Conservation (phyloP, 2,113 vertebrate genomes). For the Pedetes capensis region DNA sequence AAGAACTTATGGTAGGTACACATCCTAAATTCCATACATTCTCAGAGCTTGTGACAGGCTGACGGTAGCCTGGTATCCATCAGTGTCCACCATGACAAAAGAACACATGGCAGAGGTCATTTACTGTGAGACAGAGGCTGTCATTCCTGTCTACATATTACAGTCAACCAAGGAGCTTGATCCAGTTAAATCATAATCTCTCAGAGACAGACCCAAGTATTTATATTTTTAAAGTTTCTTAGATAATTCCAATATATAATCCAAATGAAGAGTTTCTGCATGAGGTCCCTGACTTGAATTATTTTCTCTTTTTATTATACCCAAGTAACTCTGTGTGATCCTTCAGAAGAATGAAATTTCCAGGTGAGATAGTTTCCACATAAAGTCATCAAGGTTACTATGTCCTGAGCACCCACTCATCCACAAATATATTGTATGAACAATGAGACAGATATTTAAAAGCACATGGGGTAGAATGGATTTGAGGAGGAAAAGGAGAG, state of each 20-base stretch:
- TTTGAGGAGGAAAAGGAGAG: neutral
- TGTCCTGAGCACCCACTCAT: neutral
- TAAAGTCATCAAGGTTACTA: neutral
- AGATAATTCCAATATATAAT: neutral
- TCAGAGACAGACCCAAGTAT: neutral
- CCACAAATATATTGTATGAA: neutral
- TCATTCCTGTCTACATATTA: neutral
- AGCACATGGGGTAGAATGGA: neutral
- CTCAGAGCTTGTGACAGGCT: neutral
- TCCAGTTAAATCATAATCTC: neutral
- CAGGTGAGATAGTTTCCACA: neutral
- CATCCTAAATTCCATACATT: neutral
- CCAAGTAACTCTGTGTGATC: neutral
- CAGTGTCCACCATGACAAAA: neutral
- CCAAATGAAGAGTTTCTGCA: neutral
- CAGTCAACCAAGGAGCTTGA: neutral
- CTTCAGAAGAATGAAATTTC: neutral
- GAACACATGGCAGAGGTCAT: neutral
- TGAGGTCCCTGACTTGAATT: neutral
- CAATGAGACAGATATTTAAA: neutral
- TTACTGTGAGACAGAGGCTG: neutral
- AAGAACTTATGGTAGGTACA: neutral
- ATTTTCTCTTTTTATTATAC: neutral
- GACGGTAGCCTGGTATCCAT: accelerated
- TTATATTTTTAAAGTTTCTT: neutral